Base-by-base conservation (phyloP, 2,113 vertebrate genomes). In the Columbina picui region DNA sequence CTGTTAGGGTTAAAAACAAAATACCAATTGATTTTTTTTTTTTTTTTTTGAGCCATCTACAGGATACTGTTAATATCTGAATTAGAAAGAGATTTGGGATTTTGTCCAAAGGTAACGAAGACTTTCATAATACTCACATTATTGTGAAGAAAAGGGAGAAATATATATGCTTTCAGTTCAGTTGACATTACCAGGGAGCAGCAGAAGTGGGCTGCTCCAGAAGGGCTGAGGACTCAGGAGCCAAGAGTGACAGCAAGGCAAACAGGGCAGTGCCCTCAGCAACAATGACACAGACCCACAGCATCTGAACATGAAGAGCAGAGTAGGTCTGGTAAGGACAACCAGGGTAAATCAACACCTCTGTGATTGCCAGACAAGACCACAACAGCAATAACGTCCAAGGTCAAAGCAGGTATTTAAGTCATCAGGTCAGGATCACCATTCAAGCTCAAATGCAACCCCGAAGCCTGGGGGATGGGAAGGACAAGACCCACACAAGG, bases 391-490 rank as follows among this genome's bases (percentile, higher is more conserved):
- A 10, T 12, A 26, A 63, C 13, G 12, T 39, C 16, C 11, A 12
- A 30, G 9, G 50, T 61, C 30, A 43, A 21, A 26, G 11, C 30
- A 74, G 12, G 14, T 12, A 49, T 7, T 41, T 53, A 57, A 27
- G 9, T n/a, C 63, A 81, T 5, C 4, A 26, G 3, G 17, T 56
- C 43, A 71, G 38, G 8, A 86, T 55, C 29, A 53, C 6, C 8
- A 7, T 11, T 41, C 22, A 57, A 63, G 19, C 19, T 41, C 25
- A 76, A 80, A 65, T 11, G 12, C 6, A 80, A 30, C 38, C 34
- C n/a, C 5, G 10, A 70, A 77, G 9, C 1, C 0, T 30, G 20
- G 4, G 7, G 15, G 21, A 67, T 4, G 12, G 23, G 7, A 1
- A 47, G n/a, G 17, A 38, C 4, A 29, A 47, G 39, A 57, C 12